Percentiles rank a stretch among this genome's conserved stretches.
Conservation (phyloP, 2,888 invertebrate genomes). For the Cloeon dipterum region DNA sequence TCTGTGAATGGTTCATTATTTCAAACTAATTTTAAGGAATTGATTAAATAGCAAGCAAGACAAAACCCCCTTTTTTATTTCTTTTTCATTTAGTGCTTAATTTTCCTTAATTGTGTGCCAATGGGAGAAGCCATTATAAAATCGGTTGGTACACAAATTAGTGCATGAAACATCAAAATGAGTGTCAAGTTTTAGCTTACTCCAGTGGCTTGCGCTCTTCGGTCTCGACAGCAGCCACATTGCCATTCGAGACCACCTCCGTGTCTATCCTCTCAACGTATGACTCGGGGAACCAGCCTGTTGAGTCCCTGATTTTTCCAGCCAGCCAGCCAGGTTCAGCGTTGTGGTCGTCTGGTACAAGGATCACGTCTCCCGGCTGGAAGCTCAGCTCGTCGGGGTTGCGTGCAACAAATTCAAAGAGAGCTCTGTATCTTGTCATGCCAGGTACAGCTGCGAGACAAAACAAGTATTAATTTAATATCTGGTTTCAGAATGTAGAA, state of each 20-base stretch:
- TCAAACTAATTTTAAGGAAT: not conserved
- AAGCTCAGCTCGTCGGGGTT: constrained; percentile 83
- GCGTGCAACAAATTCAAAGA: constrained; percentile 84
- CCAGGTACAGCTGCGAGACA: constrained; percentile 2
- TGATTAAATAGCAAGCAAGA: not conserved
- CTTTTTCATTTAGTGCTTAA: not conserved
- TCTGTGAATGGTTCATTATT: too few relatives aligned
- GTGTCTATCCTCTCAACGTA: constrained; percentile 51
- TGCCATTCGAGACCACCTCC: constrained; percentile 14
- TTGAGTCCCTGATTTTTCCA: constrained; percentile 71
- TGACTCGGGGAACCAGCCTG: constrained; percentile 93
- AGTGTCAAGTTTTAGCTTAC: constrained; percentile 20
- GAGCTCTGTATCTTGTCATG: constrained; percentile 50
- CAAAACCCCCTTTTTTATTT: not conserved
- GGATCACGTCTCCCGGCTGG: constrained; percentile 79
- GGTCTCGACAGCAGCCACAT: constrained; percentile 17
- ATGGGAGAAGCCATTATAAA: too few relatives aligned
- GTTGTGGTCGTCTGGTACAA: constrained; percentile 51
- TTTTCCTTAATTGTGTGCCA: too few relatives aligned
- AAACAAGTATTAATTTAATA: too few relatives aligned
- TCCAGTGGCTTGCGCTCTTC: constrained; percentile 24
- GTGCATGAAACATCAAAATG: not conserved
- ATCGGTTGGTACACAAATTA: too few relatives aligned
- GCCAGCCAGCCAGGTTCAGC: constrained; percentile 96
- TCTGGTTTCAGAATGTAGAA: too few relatives aligned